phyloP scores from a whole-genome alignment of 2,888 invertebrate species.

The Odontothrips loti region DNA sequence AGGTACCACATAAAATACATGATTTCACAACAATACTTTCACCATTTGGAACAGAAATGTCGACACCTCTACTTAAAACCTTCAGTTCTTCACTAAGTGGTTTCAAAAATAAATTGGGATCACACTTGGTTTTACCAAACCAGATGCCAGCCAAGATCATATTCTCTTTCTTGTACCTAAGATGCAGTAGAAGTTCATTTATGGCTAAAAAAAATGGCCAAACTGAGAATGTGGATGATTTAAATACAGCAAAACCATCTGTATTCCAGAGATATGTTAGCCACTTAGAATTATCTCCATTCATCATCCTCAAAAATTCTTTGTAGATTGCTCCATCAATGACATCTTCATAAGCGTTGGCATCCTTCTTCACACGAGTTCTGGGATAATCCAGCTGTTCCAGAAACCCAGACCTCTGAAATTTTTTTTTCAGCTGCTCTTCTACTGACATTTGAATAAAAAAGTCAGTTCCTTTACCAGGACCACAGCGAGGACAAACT shows the following conservation, averaged over 20 bases:
- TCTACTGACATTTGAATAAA: background rate
- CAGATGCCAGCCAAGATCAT: background rate
- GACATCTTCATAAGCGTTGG: background rate
- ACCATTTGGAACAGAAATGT: background rate
- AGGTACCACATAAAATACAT: background rate
- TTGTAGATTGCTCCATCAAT: background rate
- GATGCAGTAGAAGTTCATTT: background rate
- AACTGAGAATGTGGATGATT: background rate
- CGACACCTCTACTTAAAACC: background rate
- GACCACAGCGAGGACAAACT: background rate
- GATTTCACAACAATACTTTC: background rate
- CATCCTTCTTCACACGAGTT: background rate
- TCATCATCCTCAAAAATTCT: background rate
- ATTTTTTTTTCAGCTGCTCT: background rate
- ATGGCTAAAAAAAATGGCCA: background rate
- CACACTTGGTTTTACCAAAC: background rate
- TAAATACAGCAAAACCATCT: background rate
- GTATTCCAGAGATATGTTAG: background rate
- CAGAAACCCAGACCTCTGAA: background rate
- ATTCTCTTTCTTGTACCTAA: background rate
- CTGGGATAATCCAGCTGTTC: background rate
- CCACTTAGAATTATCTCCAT: background rate
- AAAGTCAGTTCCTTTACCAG: background rate
- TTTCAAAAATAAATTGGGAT: background rate
- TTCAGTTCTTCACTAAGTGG: background rate